phyloP scores from a whole-genome alignment of 2,797 vertebrate genomes.

The Danio choprae region DNA sequence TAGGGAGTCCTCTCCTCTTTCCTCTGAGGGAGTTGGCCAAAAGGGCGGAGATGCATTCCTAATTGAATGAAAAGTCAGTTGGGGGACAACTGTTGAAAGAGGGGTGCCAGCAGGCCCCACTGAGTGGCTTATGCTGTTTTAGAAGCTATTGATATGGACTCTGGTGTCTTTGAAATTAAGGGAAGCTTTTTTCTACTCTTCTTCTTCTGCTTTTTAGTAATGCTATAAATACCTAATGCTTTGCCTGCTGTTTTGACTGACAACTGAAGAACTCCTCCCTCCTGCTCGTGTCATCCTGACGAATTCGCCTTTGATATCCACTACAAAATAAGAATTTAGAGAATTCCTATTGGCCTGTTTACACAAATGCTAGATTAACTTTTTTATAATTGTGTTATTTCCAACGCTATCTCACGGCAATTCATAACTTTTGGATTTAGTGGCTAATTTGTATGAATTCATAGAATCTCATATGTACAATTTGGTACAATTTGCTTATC shows the following conservation, averaged over 20 bases:
- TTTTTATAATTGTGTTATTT: not conserved
- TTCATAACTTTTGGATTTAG: too few relatives aligned
- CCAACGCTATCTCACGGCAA: too few relatives aligned
- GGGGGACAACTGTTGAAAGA: slow-evolving; percentile 83
- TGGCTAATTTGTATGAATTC: too few relatives aligned
- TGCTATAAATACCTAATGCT: slow-evolving; percentile 84
- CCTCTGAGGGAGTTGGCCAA: slow-evolving; percentile 77
- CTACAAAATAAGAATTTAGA: not conserved
- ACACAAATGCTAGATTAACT: not conserved
- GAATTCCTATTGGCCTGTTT: not conserved
- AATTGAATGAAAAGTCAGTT: slow-evolving; percentile 88
- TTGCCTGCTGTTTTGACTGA: slow-evolving; percentile 83
- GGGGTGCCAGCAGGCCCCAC: slow-evolving; percentile 80
- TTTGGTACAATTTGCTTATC: too few relatives aligned
- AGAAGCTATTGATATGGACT: slow-evolving; percentile 88
- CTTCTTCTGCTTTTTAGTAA: slow-evolving; percentile 80
- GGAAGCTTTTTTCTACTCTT: slow-evolving; percentile 81
- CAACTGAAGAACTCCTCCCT: slow-evolving; percentile 71
- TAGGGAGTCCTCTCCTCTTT: slow-evolving; percentile 58
- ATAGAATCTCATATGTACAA: too few relatives aligned
- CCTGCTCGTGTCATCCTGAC: not conserved
- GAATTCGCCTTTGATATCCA: not conserved
- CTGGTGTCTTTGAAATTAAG: slow-evolving; percentile 89
- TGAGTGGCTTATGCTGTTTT: slow-evolving; percentile 82
- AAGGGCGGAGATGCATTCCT: slow-evolving; percentile 91